Percentiles rank a stretch among this genome's conserved stretches.
Evolutionary conservation across 2,113 vertebrate species (phyloP).

Genomic region (Condylura cristata): DNA sequence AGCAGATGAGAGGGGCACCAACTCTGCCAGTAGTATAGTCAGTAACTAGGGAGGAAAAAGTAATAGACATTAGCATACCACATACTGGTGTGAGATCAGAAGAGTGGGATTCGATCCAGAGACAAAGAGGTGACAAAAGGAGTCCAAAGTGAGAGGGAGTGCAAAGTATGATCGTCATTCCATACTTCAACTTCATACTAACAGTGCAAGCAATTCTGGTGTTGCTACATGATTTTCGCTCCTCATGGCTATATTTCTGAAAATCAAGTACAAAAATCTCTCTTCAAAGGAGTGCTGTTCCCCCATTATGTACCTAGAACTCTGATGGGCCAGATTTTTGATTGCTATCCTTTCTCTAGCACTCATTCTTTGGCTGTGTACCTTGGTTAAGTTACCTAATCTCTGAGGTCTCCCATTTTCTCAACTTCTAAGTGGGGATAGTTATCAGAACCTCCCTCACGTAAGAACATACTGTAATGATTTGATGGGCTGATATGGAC

Average conservation of each 20-base stretch:
- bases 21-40: slow-evolving; percentile 96
- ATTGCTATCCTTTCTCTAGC: background rate
- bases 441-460: background rate
- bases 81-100: background rate
- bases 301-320: background rate
- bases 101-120: background rate
- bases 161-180: background rate
- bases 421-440: background rate
- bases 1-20: slow-evolving; percentile 96
- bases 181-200: background rate
- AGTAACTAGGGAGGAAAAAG: slow-evolving; percentile 77
- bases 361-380: background rate
- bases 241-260: background rate
- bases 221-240: background rate
- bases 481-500: background rate
- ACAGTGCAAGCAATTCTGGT: background rate
- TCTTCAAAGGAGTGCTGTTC: background rate
- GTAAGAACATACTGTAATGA: background rate
- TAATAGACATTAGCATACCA: background rate
- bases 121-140: background rate
- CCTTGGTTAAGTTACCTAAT: background rate
- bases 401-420: background rate
- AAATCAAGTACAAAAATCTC: background rate
- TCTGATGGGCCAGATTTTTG: background rate
- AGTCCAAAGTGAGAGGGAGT: background rate